Evolutionary conservation across 2,797 vertebrate genomes (phyloP).

Genomic region (Coregonus sp.): DNA sequence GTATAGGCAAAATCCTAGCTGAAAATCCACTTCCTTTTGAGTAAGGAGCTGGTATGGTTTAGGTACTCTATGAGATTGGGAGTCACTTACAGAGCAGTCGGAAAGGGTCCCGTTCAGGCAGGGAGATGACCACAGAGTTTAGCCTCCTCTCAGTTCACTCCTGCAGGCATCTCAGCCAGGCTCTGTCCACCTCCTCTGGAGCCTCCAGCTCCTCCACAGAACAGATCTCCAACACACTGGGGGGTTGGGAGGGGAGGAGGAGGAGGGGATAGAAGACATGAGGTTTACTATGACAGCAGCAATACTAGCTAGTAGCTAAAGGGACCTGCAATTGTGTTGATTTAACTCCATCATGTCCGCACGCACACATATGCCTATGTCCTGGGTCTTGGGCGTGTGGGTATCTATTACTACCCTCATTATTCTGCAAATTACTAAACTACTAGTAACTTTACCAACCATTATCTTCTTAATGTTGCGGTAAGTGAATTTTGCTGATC

Average conservation of each 20-base stretch:
- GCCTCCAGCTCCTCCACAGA: constrained; percentile 50
- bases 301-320: no score
- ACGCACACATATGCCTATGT: no score
- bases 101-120: constrained; percentile 70
- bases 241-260: neutral
- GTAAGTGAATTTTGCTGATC: no score
- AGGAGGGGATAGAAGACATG: neutral
- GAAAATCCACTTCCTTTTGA: no score
- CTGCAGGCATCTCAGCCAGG: constrained; percentile 66
- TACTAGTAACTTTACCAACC: no score
- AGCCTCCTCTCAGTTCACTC: constrained; percentile 73
- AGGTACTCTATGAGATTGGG: constrained; percentile 1
- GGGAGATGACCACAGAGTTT: constrained; percentile 57
- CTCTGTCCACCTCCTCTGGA: constrained; percentile 64
- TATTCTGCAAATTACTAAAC: no score
- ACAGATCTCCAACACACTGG: constrained; percentile 49
- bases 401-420: no score
- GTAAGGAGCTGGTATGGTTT: neutral
- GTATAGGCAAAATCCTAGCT: no score
- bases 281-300: neutral
- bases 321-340: no score
- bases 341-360: no score
- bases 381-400: no score
- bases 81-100: constrained; percentile 71
- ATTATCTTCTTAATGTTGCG: no score